Conservation (phyloP, 2,113 vertebrate genomes). For the Zosterops borbonicus region DNA sequence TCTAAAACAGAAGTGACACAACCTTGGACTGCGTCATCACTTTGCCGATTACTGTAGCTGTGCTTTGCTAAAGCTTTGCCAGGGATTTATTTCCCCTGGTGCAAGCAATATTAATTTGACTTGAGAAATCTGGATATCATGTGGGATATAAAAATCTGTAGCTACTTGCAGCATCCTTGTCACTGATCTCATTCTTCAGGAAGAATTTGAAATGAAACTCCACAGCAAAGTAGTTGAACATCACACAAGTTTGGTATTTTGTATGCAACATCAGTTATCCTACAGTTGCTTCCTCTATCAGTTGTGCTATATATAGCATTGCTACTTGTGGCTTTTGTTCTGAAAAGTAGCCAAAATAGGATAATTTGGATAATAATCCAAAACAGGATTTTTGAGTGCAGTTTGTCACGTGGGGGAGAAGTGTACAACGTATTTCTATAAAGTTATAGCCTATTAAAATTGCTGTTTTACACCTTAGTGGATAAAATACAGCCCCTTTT, state of each 20-base stretch:
- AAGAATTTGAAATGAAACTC: constrained; percentile 20
- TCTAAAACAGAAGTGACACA: neutral
- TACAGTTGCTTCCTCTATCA: neutral
- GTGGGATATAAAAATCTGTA: neutral
- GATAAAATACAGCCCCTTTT: constrained; percentile 5
- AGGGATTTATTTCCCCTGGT: neutral
- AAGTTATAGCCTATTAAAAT: constrained; percentile 8
- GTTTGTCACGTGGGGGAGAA: neutral
- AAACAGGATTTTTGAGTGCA: neutral
- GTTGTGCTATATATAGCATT: neutral
- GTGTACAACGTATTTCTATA: neutral
- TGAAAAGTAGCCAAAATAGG: neutral
- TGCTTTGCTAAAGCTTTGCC: constrained; percentile 3
- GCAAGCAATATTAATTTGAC: neutral
- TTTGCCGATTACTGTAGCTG: neutral
- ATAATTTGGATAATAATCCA: neutral
- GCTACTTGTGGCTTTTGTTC: neutral
- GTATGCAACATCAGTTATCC: neutral
- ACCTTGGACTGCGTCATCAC: neutral
- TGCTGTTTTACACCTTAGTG: neutral
- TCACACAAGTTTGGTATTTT: neutral
- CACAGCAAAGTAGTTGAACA: constrained; percentile 7
- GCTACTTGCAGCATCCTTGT: neutral
- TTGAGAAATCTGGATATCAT: neutral
- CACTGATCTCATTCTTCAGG: neutral